A percentile compares a stretch with the other conserved stretches of the same genome.
Evolutionary conservation across 2,797 vertebrate species (phyloP).

Genomic region (Ptychobarbus kaznakovi): DNA sequence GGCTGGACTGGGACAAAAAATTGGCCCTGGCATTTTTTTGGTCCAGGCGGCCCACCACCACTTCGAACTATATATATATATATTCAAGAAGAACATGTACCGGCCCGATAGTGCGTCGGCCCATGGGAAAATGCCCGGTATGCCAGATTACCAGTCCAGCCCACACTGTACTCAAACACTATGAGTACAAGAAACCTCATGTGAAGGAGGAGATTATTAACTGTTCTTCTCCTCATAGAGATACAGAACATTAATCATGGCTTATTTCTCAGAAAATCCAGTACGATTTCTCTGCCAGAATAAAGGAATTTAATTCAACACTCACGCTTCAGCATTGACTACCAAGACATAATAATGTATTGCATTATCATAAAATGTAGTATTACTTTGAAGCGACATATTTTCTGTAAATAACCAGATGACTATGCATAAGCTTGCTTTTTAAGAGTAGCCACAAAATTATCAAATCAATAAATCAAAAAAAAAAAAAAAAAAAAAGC

Average conservation of each 20-base stretch:
- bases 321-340: background rate
- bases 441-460: background rate
- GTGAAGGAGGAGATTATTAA: background rate
- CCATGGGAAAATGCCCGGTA: too few species aligned
- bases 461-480: background rate
- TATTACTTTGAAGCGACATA: background rate
- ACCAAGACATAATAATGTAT: background rate
- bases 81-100: too few species aligned
- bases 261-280: background rate
- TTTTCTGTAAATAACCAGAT: background rate
- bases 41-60: too few species aligned
- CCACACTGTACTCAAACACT: slow-evolving; percentile 8
- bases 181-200: background rate
- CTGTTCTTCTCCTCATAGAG: background rate
- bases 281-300: background rate
- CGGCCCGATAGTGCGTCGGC: too few species aligned
- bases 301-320: background rate
- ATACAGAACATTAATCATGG: background rate
- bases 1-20: too few species aligned
- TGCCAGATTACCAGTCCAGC: too few species aligned
- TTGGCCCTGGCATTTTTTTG: too few species aligned
- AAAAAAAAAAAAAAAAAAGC: background rate
- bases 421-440: background rate
- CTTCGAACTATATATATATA: too few species aligned
- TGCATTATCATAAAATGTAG: background rate